Conservation (phyloP, 2,113 vertebrate species). For the Mus pahari region DNA sequence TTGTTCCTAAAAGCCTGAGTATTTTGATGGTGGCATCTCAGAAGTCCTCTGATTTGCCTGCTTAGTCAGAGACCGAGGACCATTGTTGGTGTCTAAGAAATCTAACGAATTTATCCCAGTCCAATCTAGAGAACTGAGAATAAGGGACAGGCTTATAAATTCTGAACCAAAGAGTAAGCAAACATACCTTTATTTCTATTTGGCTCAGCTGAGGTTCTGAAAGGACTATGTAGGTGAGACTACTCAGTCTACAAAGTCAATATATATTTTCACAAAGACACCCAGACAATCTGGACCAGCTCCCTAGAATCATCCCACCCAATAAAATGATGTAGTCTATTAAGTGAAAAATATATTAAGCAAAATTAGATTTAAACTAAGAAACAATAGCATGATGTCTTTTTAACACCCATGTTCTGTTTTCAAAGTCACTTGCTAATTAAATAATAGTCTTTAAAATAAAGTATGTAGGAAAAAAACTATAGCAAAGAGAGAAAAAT, state of each 20-base stretch:
- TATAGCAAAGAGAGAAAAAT: background rate
- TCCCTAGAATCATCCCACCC: background rate
- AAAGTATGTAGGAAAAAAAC: background rate
- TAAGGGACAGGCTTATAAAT: background rate
- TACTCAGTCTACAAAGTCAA: background rate
- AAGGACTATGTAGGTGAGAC: background rate
- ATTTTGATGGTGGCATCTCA: background rate
- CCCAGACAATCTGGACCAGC: no score
- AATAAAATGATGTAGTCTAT: background rate
- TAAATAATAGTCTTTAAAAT: background rate
- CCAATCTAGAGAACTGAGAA: background rate
- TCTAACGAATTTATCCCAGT: no score
- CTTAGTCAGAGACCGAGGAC: background rate
- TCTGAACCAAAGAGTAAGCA: background rate
- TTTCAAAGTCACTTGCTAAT: background rate
- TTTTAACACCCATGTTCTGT: background rate
- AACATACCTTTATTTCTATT: background rate
- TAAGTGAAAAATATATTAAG: background rate
- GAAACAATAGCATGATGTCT: background rate
- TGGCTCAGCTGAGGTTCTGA: background rate
- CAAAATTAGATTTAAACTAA: background rate
- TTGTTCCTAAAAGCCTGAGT: background rate
- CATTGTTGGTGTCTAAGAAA: background rate
- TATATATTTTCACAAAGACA: background rate
- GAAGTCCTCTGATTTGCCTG: background rate